Evolutionary conservation across 37 sponge, comb jelly and placozoan genomes (phyloP), one percentile per base, ranked within the genome.

Genomic region (Amphimedon queenslandica): DNA sequence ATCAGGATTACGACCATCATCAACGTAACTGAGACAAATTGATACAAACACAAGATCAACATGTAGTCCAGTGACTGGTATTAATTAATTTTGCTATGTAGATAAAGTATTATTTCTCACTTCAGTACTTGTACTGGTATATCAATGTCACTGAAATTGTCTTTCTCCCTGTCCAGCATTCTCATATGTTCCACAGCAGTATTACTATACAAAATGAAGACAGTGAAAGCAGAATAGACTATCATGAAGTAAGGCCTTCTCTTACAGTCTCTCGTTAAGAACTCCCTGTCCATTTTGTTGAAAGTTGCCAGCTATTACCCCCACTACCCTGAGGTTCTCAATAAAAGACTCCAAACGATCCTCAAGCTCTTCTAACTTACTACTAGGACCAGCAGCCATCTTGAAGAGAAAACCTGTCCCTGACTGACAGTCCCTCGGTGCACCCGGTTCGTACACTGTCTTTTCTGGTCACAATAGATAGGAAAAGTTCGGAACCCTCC

Each of bases 271-370:
- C 13, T 85, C 91, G 55, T 90, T 85, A 39, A 85, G 64, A 18
- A 79, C 67, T 27, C 68, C 63, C 57, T 84, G 82, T 37, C 82
- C 84, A 56, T 85, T 79, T 39, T 71, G 75, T 39, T 90, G 87
- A 40, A 84, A 85, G 61, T 85, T 87, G n/a, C 86, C 87, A 23
- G 87, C 82, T 42, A 85, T 86, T 29, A 92, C 92, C 32, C 87
- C 92, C 4, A 92, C 81, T n/a, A 72, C 83, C 25, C 84, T 73
- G 3, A 92, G 61, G 11, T 76, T 84, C 60, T 89, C 90, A 53
- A 89, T 84, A 39, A 89, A 84, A 4, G 32, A 28, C 55, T 89
- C 90, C 34, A 89, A 56, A 6, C 80, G 42, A 39, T 84, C 73
- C 40, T 89, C 77, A 18, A 89, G 63, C 16, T 37, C 41, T 27